Conservation (phyloP, 1,140 invertebrate species). For the Drosophila sucinea region DNA sequence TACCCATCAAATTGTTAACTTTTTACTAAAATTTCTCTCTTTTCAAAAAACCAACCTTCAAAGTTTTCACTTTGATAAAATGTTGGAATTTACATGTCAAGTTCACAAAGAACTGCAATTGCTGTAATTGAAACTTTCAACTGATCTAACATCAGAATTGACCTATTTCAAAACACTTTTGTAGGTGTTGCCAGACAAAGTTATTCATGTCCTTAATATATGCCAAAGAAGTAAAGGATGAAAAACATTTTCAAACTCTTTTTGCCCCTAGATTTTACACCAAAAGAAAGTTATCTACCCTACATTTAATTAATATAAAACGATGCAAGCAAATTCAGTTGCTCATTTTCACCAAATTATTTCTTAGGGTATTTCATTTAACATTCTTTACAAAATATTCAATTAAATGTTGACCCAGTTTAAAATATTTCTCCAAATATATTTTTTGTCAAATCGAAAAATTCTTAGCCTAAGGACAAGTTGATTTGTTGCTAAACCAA, state of each 20-base stretch:
- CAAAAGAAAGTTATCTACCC: too few species aligned
- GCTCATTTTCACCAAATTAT: too few species aligned
- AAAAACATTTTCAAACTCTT: neutral
- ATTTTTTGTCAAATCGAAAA: neutral
- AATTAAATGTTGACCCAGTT: too few species aligned
- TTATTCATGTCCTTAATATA: neutral
- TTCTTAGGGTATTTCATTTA: too few species aligned
- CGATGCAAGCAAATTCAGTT: too few species aligned
- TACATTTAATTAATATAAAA: too few species aligned
- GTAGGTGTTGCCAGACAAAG: neutral
- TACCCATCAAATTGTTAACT: neutral
- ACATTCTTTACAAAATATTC: too few species aligned
- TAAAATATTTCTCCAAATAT: too few species aligned
- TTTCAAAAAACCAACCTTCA: neutral
- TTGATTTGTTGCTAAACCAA: slow-evolving; percentile 35
- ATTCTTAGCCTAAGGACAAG: neutral
- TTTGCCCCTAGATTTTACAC: neutral
- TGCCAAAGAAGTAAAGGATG: neutral
- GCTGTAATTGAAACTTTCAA: neutral
- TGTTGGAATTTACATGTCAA: slow-evolving; percentile 2
- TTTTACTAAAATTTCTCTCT: neutral
- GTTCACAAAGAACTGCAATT: neutral
- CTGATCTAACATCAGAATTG: neutral
- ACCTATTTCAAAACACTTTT: neutral
- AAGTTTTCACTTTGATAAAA: slow-evolving; percentile 6